Conservation (phyloP, 2,113 vertebrate genomes). For the Aix galericulata region DNA sequence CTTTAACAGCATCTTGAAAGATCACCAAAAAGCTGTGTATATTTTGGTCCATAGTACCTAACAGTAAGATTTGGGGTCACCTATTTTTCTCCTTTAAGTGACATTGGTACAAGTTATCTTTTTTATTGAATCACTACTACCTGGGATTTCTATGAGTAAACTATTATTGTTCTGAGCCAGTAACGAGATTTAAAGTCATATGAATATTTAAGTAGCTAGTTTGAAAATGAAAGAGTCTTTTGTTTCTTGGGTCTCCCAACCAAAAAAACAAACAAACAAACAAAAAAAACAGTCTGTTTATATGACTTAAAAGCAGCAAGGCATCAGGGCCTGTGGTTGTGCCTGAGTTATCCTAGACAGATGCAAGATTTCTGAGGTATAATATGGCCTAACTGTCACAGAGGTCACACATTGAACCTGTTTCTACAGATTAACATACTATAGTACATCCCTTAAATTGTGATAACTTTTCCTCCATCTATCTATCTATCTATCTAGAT, state of each 20-base stretch:
- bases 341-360: neutral
- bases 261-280: too few relatives aligned
- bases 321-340: neutral
- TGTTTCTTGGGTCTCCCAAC: neutral
- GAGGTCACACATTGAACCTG: neutral
- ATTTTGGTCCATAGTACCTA: neutral
- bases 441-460: neutral
- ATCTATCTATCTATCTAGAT: too few relatives aligned
- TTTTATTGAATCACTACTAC: neutral
- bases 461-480: neutral
- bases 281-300: neutral
- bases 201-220: neutral
- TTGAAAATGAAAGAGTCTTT: neutral
- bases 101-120: neutral
- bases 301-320: neutral
- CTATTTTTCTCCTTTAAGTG: neutral
- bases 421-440: neutral
- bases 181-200: neutral
- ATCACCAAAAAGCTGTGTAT: neutral
- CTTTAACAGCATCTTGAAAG: neutral
- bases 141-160: neutral
- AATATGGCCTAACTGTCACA: neutral
- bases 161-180: neutral
- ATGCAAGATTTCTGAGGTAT: neutral
- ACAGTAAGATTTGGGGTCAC: neutral